Evolutionary conservation across 2,113 vertebrate genomes (phyloP).

Genomic region (Phoxinus phoxinus): DNA sequence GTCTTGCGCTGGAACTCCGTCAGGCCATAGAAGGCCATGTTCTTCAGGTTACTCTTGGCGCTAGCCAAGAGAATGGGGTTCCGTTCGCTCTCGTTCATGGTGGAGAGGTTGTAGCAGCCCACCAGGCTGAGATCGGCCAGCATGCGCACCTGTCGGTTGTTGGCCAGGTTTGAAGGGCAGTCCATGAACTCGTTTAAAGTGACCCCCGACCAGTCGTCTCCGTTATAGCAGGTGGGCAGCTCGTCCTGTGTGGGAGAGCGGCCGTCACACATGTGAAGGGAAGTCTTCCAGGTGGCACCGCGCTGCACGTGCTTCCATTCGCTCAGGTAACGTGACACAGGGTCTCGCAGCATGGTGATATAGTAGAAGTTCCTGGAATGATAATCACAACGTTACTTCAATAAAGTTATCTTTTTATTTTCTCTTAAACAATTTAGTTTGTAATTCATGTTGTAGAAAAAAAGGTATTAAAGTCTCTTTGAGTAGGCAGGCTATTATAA

Average conservation of each 20-base stretch:
- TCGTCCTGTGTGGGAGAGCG: constrained; percentile 93
- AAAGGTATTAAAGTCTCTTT: too few species aligned
- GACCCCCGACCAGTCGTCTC: constrained; percentile 97
- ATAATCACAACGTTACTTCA: constrained; percentile 64
- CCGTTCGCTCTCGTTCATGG: constrained; percentile 92
- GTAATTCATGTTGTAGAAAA: neutral
- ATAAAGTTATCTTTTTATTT: neutral
- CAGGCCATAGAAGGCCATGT: constrained; percentile 98
- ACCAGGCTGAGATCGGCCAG: constrained; percentile 96
- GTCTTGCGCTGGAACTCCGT: constrained; percentile 98
- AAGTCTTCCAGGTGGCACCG: constrained; percentile 97
- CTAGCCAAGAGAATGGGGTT: constrained; percentile 89
- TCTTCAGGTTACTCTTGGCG: constrained; percentile 94
- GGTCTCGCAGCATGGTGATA: constrained; percentile 98
- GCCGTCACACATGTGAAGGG: constrained; percentile 96
- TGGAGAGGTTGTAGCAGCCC: constrained; percentile 98
- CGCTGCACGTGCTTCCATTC: constrained; percentile 99
- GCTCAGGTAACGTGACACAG: constrained; percentile 95
- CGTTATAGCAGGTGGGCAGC: constrained; percentile 91
- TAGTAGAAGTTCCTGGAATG: constrained; percentile 97
- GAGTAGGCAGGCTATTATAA: too few species aligned
- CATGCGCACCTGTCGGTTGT: constrained; percentile 97
- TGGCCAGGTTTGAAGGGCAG: constrained; percentile 92
- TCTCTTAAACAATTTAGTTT: neutral
- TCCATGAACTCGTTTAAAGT: constrained; percentile 92